Base-by-base conservation (phyloP, 2,888 invertebrate genomes). In the Theretra japonica region DNA sequence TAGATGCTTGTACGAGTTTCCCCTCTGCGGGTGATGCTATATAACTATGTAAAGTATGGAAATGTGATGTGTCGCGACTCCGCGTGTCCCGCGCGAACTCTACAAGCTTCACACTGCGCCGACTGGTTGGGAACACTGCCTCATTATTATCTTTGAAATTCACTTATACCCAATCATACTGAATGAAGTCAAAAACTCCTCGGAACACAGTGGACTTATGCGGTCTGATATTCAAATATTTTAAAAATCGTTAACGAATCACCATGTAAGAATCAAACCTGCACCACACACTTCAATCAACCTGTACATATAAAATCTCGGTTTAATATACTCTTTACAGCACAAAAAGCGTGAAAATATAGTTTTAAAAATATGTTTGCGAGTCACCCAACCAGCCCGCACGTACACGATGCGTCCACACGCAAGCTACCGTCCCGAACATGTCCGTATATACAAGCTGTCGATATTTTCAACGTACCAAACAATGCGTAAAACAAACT, bases 401-500 rank as follows among this genome's bases (percentile, higher is more conserved):
- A 15, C 30, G 8, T 33, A 21, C n/a, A 30, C 28, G 30, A 33
- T 33, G 30, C 60, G 8, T 30, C 60, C n/a, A 21, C 25, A 33
- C n/a, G n/a, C 33, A 62, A 33, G 33, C 41, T 19, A 8, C 60
- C 60, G 60, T 28, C 56, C 60, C 28, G 30, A 60, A n/a, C 62
- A 41, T 33, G 62, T 62, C 62, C 62, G 33, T 62, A 62, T 62
- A 21, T 62, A 62, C 62, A 62, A 62, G 21, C 62, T 62, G 62
- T 62, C 33, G 19, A 62, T 41, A 41, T 62, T 41, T 62, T 41
- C 62, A 62, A 62, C 62, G n/a, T 62, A 62, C 62, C 62, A 62
- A 62, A 62, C 62, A 62, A 62, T 62, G 62, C 62, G 62, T 62
- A 62, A 62, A 62, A 62, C 60, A 60, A 30, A 30, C n/a, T 7